Evolutionary conservation across 2,888 invertebrate genomes (phyloP).

Genomic region (Steinernema carpocapsae): DNA sequence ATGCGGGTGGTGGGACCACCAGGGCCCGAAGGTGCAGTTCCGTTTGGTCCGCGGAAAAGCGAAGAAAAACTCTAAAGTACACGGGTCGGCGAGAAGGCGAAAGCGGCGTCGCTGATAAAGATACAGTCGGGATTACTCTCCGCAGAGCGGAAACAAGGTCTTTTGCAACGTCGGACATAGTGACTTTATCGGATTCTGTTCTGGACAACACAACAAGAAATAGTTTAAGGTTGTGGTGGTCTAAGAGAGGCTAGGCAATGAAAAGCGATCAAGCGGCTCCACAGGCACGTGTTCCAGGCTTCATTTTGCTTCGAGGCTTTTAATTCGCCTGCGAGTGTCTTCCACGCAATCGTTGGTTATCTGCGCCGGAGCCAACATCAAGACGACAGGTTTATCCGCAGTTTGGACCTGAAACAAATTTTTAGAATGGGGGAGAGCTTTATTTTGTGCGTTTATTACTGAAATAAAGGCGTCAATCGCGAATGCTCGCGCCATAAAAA

Average conservation of each 20-base stretch:
- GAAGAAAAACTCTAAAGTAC: slow-evolving; percentile 27
- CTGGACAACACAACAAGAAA: background rate
- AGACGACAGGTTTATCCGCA: slow-evolving; percentile 44
- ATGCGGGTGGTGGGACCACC: background rate
- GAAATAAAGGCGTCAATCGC: background rate
- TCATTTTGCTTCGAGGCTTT: slow-evolving; percentile 1
- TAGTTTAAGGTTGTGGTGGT: background rate
- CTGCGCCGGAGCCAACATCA: slow-evolving; percentile 43
- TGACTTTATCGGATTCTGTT: background rate
- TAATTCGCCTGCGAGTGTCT: slow-evolving; percentile 8
- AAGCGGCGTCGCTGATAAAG: background rate
- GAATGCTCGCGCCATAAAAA: slow-evolving; percentile 9
- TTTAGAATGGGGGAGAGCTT: background rate
- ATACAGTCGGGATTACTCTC: background rate
- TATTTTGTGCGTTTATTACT: background rate
- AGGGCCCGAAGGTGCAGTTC: background rate
- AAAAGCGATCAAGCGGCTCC: background rate
- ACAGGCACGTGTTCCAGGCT: background rate
- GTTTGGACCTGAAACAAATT: slow-evolving; percentile 43
- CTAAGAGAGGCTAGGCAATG: background rate
- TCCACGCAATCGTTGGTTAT: slow-evolving; percentile 32
- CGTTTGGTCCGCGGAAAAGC: background rate
- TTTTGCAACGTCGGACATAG: background rate
- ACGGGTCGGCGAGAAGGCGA: background rate
- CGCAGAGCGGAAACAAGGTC: background rate